Evolutionary conservation across 2,888 invertebrate species (phyloP).

Genomic region (Drepanosiphum platanoidis): DNA sequence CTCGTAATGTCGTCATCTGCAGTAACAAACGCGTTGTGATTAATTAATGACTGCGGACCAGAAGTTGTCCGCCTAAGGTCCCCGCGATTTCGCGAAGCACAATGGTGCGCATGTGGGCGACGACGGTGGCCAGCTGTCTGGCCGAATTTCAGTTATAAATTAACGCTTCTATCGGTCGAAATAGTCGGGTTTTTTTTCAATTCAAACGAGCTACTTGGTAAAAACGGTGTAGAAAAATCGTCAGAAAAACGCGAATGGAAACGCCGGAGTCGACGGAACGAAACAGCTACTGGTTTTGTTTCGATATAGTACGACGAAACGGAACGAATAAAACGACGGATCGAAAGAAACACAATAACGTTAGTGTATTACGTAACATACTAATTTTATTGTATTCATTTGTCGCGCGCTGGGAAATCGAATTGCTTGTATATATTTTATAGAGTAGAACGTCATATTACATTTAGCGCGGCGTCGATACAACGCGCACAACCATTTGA

Average conservation of each 20-base stretch:
- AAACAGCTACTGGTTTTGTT: not conserved
- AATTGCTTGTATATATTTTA: not conserved
- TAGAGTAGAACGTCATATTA: too few species aligned
- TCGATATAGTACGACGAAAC: too few species aligned
- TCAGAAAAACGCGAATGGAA: too few species aligned
- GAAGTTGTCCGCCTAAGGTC: conserved; percentile 7
- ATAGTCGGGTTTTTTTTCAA: not conserved
- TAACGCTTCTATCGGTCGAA: not conserved
- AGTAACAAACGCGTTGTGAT: not conserved
- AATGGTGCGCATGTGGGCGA: not conserved
- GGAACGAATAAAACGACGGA: not conserved
- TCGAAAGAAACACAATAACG: not conserved
- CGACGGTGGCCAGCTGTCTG: not conserved
- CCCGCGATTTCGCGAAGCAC: not conserved
- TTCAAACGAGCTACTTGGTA: not conserved
- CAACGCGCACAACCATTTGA: not conserved
- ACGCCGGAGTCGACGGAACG: not conserved
- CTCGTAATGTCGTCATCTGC: not conserved
- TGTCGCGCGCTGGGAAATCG: not conserved
- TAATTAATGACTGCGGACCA: not conserved
- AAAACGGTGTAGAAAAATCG: too few species aligned
- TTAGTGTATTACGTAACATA: not conserved
- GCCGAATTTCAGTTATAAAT: not conserved
- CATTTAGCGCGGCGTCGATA: not conserved
- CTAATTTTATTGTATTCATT: not conserved